phyloP scores from a whole-genome alignment of 2,888 invertebrate species.

The Diarsia brunnea region DNA sequence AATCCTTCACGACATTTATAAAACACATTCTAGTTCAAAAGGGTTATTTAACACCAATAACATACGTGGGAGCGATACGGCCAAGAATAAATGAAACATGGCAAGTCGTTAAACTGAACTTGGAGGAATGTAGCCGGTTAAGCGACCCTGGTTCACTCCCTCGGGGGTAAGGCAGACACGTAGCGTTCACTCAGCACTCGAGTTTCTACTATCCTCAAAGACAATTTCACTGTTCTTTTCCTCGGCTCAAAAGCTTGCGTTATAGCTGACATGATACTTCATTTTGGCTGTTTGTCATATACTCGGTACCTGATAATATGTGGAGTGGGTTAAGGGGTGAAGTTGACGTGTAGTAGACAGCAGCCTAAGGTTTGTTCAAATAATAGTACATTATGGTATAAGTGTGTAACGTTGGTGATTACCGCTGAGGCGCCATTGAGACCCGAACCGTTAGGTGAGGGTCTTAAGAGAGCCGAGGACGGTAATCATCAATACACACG shows the following conservation, averaged over 20 bases:
- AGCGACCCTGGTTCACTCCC: slow-evolving; percentile 78
- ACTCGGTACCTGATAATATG: not conserved
- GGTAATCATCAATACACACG: no score
- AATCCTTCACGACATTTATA: slow-evolving; percentile 35
- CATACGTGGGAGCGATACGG: slow-evolving; percentile 61
- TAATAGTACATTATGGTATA: no score
- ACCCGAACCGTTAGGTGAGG: no score
- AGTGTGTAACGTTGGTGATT: no score
- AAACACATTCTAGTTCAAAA: slow-evolving; percentile 15
- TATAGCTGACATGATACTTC: slow-evolving; percentile 79
- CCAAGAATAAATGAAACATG: slow-evolving; percentile 77
- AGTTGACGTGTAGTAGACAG: not conserved
- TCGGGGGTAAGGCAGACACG: slow-evolving; percentile 82
- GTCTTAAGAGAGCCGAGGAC: no score
- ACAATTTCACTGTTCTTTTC: slow-evolving; percentile 83
- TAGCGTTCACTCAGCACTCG: slow-evolving; percentile 83
- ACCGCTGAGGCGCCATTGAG: no score
- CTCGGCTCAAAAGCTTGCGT: slow-evolving; percentile 76
- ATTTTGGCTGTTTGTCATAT: slow-evolving; percentile 70
- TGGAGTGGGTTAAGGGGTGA: not conserved
- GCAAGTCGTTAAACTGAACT: slow-evolving; percentile 76
- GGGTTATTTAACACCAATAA: slow-evolving; percentile 50
- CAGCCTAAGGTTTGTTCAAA: not conserved
- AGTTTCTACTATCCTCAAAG: slow-evolving; percentile 82
- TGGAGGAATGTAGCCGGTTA: slow-evolving; percentile 82